Percentiles rank a stretch among this genome's conserved stretches.
Evolutionary conservation across 2,113 vertebrate species (phyloP).

Genomic region (Phyllostomus hastatus): DNA sequence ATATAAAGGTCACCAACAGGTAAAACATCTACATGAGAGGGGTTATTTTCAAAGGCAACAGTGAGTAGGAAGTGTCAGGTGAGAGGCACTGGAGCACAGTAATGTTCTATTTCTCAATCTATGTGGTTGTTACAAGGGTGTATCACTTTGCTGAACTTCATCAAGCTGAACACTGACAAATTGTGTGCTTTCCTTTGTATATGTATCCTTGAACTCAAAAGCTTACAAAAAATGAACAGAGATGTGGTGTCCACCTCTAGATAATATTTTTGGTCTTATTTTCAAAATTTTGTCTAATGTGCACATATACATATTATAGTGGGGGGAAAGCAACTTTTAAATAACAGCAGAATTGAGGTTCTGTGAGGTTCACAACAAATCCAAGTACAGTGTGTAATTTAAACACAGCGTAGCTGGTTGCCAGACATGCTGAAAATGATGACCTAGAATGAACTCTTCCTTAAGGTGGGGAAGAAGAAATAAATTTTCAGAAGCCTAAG

Average conservation of each 20-base stretch:
- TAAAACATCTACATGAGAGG: background rate
- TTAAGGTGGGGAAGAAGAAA: constrained; percentile 1
- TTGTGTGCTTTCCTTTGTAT: background rate
- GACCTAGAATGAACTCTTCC: constrained; percentile 20
- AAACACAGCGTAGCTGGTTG: constrained; percentile 36
- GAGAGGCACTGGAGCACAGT: background rate
- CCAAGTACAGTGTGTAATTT: constrained; percentile 42
- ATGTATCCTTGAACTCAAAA: background rate
- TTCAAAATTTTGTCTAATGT: constrained; percentile 21
- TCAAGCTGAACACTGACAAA: background rate
- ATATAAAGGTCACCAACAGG: background rate
- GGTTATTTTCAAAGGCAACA: background rate
- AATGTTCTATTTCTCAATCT: background rate
- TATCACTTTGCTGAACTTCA: background rate
- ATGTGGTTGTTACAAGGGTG: background rate
- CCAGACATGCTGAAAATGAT: constrained; percentile 50
- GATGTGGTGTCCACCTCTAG: background rate
- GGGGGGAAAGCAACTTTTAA: background rate
- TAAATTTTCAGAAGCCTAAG: background rate
- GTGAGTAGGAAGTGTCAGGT: background rate
- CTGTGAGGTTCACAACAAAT: constrained; percentile 39
- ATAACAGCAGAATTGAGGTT: constrained; percentile 41
- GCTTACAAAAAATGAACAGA: background rate
- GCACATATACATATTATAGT: background rate
- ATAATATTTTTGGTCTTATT: background rate